Conservation (phyloP, 2,888 invertebrate genomes). For the Trachelus iudaicus region DNA sequence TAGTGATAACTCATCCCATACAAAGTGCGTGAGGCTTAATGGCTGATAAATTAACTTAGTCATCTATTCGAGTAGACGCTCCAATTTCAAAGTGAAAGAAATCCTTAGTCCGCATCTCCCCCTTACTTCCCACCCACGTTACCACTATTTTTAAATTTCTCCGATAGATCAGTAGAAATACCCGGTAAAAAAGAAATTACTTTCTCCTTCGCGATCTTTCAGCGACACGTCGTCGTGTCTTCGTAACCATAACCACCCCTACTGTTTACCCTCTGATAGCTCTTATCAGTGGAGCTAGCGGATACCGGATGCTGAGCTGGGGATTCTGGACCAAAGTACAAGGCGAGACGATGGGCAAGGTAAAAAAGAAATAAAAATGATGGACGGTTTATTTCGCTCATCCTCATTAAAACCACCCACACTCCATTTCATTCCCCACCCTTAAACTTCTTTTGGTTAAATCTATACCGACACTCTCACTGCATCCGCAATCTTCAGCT, state of each 20-base stretch:
- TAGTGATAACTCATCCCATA: neutral
- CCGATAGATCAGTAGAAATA: conserved; percentile 37
- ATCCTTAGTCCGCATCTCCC: too few species aligned
- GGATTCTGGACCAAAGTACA: conserved; percentile 10
- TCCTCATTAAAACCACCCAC: conserved; percentile 59
- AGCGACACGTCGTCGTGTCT: conserved; percentile 19
- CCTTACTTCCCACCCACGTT: neutral
- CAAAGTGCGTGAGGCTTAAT: neutral
- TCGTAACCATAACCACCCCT: conserved; percentile 8
- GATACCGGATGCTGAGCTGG: conserved; percentile 13
- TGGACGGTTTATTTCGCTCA: conserved; percentile 54
- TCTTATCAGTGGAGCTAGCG: conserved; percentile 9
- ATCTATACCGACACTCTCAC: conserved; percentile 25
- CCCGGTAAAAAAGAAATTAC: conserved; percentile 47
- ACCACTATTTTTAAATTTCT: neutral
- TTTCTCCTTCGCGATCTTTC: conserved; percentile 46
- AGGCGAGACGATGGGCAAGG: conserved; percentile 2
- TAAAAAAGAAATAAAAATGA: conserved; percentile 25
- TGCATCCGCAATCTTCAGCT: conserved; percentile 40
- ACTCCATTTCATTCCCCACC: conserved; percentile 21
- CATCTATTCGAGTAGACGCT: neutral
- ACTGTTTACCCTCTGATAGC: neutral
- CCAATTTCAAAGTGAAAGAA: neutral
- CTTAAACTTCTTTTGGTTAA: conserved; percentile 26
- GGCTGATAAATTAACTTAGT: neutral